Percentiles rank a stretch among this genome's conserved stretches.
These are phyloP conservation scores for Pentamera pediparva DNA, from an alignment of 53 echinoderm and acorn worm genomes.

Conservation along the genomic window DNA sequence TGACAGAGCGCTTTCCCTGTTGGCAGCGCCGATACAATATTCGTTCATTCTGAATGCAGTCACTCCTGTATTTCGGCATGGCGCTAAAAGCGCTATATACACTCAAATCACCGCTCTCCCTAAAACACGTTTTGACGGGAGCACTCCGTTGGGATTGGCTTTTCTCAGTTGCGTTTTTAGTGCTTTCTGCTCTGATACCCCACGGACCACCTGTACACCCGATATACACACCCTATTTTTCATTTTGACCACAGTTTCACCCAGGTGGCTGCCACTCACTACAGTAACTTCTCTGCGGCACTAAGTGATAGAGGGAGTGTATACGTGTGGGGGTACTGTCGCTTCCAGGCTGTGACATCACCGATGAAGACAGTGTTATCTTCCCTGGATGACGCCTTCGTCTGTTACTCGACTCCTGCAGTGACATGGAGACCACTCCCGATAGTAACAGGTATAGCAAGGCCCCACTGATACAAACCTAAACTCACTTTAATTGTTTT, in stretches of 20 bases:
- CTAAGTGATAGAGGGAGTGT: slow-evolving; percentile 4
- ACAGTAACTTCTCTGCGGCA: slow-evolving; percentile 12
- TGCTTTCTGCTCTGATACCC: neutral
- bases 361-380: slow-evolving; percentile 18
- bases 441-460: slow-evolving; percentile 18
- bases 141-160: too few species aligned
- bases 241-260: neutral
- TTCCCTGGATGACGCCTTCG: slow-evolving; percentile 20
- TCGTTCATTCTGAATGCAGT: too few species aligned
- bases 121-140: too few species aligned
- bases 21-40: too few species aligned
- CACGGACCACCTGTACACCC: neutral
- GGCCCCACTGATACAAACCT: neutral
- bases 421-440: slow-evolving; percentile 20
- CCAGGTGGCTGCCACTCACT: slow-evolving; percentile 12
- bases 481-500: too few species aligned
- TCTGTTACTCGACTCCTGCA: neutral
- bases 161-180: too few species aligned
- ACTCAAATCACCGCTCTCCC: too few species aligned
- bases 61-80: too few species aligned
- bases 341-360: neutral
- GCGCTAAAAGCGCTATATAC: too few species aligned
- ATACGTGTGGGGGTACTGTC: slow-evolving; percentile 18
- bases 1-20: too few species aligned
- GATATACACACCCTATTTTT: too few species aligned